phyloP scores from a whole-genome alignment of 2,888 invertebrate species.

The Tetramorium bicarinatum region DNA sequence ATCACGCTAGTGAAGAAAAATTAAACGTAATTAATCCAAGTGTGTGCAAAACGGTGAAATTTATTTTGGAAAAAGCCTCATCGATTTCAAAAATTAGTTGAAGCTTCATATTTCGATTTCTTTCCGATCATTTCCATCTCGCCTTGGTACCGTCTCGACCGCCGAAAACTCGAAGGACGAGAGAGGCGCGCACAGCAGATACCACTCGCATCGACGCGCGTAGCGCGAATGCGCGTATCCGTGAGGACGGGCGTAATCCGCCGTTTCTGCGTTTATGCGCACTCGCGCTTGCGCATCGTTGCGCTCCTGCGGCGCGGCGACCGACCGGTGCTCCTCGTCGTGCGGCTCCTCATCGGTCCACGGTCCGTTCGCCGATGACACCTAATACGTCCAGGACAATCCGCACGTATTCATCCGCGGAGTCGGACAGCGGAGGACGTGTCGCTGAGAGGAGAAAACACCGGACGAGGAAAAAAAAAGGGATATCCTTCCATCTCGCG shows the following conservation, averaged over 20 bases:
- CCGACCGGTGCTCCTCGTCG: constrained; percentile 57
- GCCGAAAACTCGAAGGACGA: neutral
- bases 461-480: neutral
- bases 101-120: neutral
- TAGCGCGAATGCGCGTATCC: constrained; percentile 73
- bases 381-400: constrained; percentile 25
- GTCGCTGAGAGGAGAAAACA: constrained; percentile 12
- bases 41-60: constrained; percentile 31
- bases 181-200: constrained; percentile 4
- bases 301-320: constrained; percentile 49
- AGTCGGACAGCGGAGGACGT: constrained; percentile 12
- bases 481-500: constrained; percentile 20
- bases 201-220: constrained; percentile 71
- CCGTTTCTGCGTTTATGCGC: constrained; percentile 64
- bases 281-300: constrained; percentile 67
- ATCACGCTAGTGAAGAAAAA: neutral
- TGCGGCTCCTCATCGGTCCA: constrained; percentile 59
- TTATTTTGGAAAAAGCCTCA: neutral
- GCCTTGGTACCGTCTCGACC: too few relatives aligned
- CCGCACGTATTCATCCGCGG: constrained; percentile 20
- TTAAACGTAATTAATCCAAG: constrained; percentile 52
- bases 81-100: neutral
- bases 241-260: constrained; percentile 53
- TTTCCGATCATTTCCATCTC: neutral
- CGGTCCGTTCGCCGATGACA: constrained; percentile 48